phyloP scores from a whole-genome alignment of 2,113 vertebrate genomes.

The Chloebia gouldiae region DNA sequence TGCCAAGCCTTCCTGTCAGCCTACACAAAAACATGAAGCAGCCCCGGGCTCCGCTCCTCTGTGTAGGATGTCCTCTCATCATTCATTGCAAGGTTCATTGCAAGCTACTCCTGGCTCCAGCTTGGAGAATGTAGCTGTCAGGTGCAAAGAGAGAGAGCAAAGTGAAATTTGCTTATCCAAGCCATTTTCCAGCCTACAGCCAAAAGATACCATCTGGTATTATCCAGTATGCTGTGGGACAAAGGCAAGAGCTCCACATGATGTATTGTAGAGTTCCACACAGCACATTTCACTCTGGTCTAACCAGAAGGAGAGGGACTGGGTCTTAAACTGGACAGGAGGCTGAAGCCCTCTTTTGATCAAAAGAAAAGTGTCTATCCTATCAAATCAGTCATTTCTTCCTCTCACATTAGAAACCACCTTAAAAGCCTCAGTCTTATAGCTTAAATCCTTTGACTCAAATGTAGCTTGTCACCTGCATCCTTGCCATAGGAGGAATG shows the following conservation, averaged over 20 bases:
- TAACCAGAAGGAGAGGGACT: not conserved
- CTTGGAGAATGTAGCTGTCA: not conserved
- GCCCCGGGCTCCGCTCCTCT: rapidly evolving
- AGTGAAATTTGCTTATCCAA: not conserved
- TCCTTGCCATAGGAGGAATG: not conserved
- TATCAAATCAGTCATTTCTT: not conserved
- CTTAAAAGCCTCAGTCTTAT: not conserved
- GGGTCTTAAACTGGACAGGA: not conserved
- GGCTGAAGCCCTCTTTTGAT: not conserved
- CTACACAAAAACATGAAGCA: not conserved
- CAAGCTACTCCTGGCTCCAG: not conserved
- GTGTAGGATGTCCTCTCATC: rapidly evolving
- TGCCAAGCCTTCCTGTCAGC: not conserved
- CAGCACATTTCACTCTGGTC: not conserved
- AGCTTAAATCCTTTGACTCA: not conserved
- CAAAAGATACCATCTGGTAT: not conserved
- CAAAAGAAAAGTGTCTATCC: rapidly evolving
- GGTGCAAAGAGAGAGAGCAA: not conserved
- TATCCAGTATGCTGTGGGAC: rapidly evolving
- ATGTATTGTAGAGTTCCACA: too few relatives aligned
- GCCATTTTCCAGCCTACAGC: not conserved
- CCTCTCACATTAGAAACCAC: not conserved
- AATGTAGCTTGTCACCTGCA: not conserved
- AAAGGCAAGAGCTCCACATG: not conserved
- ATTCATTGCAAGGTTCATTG: not conserved